Evolutionary conservation across 2,113 vertebrate genomes (phyloP), one percentile per base, ranked within the genome.

Genomic region (Struthio camelus): DNA sequence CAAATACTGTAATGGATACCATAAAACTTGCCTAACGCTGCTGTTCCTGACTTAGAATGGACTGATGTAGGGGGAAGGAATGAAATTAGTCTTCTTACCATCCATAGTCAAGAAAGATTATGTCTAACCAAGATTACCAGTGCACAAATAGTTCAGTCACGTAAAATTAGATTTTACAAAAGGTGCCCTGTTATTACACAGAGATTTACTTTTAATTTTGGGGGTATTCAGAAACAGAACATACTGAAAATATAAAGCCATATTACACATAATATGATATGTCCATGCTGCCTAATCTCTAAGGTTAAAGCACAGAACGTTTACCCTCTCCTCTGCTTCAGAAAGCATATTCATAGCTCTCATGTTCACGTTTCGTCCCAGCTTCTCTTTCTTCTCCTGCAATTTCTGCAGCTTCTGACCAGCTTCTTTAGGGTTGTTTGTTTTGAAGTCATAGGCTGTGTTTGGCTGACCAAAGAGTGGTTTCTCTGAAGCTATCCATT

Each of bases 401-500:
- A 99, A 89, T 85, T 98, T 98, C 92, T 99, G 99, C 81, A 99
- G 98, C 80, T 98, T 98, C 96, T 99, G 98, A 9, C 96, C 96
- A 15, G 98, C 98, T 97, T 99, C 99, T 58, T 98, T 97, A 6
- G 98, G 99, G 90, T 98, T 97, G 80, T 98, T 98, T 40, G 82
- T 96, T 98, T 99, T 98, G 87, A 99, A 99, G 97, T 99, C 99
- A 53, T 99, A 99, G 7, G 97, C 97, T 4, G 99, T 98, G 96
- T 99, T 98, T 34, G 98, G 98, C 95, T 99, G 98, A 71, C 99
- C 99, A 76, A 99, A 99, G 58, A 98, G 97, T 56, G 97, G 87
- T n/a, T 98, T 99, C 85, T 99, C 99, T 30, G 98, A 94, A 30
- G 96, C 96, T 97, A 99, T 99, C 99, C 99, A 99, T 69, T 99